These are phyloP conservation scores for Platyrinchus mystaceus DNA, from an alignment of 2,797 vertebrate species.

Conservation along the genomic window DNA sequence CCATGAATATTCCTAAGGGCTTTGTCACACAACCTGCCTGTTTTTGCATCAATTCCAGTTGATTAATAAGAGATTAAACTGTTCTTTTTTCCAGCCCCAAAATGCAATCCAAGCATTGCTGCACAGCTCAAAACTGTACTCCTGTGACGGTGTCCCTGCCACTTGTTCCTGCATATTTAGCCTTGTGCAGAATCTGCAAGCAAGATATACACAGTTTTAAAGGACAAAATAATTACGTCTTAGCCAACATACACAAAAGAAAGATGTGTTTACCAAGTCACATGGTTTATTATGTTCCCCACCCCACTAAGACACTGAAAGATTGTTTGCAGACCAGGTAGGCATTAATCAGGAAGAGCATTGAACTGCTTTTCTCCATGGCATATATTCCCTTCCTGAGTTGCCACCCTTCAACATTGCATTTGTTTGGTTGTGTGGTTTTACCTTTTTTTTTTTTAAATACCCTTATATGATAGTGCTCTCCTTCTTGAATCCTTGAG, in stretches of 20 bases:
- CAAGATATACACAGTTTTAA: background rate
- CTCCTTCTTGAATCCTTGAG: background rate
- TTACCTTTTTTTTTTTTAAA: too few relatives aligned
- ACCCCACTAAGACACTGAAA: background rate
- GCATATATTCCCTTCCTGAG: background rate
- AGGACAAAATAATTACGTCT: background rate
- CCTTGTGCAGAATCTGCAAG: background rate
- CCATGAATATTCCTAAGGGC: background rate
- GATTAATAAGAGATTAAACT: background rate
- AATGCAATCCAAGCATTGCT: background rate
- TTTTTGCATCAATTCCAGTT: background rate
- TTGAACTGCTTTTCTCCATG: background rate
- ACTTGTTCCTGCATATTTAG: background rate
- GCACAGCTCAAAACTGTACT: background rate
- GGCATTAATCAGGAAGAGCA: background rate
- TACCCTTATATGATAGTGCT: background rate
- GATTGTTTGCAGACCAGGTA: background rate
- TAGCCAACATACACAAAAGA: background rate
- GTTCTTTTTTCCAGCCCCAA: background rate
- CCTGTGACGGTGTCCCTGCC: rapidly evolving
- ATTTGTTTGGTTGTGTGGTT: background rate
- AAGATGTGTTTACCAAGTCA: background rate
- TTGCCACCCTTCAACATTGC: background rate
- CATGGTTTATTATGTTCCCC: background rate
- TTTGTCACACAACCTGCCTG: background rate